Percentiles rank a stretch among this genome's conserved stretches.
These are phyloP conservation scores for Calameuta filiformis DNA, from an alignment of 2,888 invertebrate genomes.

Conservation along the genomic window DNA sequence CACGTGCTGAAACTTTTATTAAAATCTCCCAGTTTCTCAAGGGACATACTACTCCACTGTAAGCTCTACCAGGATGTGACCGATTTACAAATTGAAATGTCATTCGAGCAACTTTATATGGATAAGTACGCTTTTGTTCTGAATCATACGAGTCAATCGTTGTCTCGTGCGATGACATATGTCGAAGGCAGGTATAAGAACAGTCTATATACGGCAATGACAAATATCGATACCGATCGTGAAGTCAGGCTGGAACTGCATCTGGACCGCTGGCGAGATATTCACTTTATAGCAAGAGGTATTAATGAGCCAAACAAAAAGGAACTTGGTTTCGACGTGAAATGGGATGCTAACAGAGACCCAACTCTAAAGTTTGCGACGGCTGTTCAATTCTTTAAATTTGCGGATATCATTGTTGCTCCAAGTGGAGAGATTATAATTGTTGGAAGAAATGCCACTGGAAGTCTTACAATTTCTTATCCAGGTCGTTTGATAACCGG, in stretches of 20 bases:
- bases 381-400: constrained; percentile 72
- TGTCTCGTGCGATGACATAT: constrained; percentile 73
- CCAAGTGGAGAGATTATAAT: constrained; percentile 43
- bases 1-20: constrained; percentile 77
- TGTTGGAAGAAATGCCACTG: constrained; percentile 73
- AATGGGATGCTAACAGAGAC: constrained; percentile 89
- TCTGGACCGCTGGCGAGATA: constrained; percentile 81
- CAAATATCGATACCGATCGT: constrained; percentile 75
- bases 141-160: constrained; percentile 72
- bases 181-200: constrained; percentile 76
- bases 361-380: constrained; percentile 78
- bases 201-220: constrained; percentile 76
- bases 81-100: constrained; percentile 75
- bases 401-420: not conserved
- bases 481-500: constrained; percentile 81
- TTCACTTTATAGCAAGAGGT: constrained; percentile 76
- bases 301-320: constrained; percentile 72
- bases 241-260: constrained; percentile 79
- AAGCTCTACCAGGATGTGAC: constrained; percentile 77
- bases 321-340: constrained; percentile 77
- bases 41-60: constrained; percentile 75
- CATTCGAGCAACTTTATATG: constrained; percentile 73
- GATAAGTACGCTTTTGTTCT: constrained; percentile 76
- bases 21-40: constrained; percentile 77
- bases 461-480: constrained; percentile 76